Base-by-base conservation (phyloP, 1,140 invertebrate genomes). In the Apis mellifera region DNA sequence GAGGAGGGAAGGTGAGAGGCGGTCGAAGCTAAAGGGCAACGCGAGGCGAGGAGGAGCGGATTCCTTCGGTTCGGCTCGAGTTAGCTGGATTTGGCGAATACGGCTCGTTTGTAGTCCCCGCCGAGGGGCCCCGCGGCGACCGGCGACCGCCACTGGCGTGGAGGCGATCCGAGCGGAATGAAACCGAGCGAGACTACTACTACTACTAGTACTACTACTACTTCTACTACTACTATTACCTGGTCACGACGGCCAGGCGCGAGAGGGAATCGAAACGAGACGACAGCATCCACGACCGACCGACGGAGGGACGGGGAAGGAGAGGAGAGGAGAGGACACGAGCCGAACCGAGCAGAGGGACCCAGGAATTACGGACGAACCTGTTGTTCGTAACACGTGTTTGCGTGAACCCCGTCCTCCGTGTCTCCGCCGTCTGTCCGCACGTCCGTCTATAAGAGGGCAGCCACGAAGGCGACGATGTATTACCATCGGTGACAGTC, bases 401-500 rank as follows among this genome's bases (percentile, higher is more conserved):
- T 94, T 92, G 92, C 92, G 91, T 89, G 92, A 92, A 93, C 90
- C 88, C 32, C 91, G 86, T 90, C 83, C 83, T 82, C 70, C 81
- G 79, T 80, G 86, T 89, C 85, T 84, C 80, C 83, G 78, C 26
- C 78, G 76, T 88, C 81, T 80, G 86, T 87, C 85, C 77, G 81
- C 84, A 76, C 78, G 89, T 88, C 86, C 88, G 86, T 91, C 90
- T 86, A 84, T 86, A 87, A 79, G 84, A 84, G 86, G 78, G 85
- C 86, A 72, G 69, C 78, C 81, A 54, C 60, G 89, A 90, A 93
- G 92, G 90, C 91, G 92, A 92, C 90, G 92, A 93, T 93, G 92
- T 94, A 94, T 93, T 93, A 91, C 92, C 91, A 86, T 83, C 89
- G 90, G 90, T 93, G 93, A 94, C 92, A 94, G 93, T 93, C 88